These are phyloP conservation scores for Aphelinus certus DNA, from an alignment of 1,140 invertebrate genomes.

Conservation along the genomic window DNA sequence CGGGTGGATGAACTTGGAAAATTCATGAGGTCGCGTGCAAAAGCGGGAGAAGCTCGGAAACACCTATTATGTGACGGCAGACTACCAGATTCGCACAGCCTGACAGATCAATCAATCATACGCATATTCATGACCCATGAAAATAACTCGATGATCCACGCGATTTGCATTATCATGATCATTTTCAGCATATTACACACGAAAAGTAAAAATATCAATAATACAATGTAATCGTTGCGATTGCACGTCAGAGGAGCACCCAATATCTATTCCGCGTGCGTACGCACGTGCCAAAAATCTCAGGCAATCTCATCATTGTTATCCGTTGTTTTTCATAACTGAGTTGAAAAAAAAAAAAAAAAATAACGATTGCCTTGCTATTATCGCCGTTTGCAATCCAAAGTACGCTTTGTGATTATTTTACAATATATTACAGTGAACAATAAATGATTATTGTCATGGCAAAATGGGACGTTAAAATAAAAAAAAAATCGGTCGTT, in stretches of 20 bases:
- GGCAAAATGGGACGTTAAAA: constrained; percentile 57
- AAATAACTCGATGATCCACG: constrained; percentile 17
- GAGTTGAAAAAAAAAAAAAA: not conserved
- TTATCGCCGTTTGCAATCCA: constrained; percentile 10
- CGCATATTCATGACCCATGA: constrained; percentile 48
- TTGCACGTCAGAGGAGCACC: constrained; percentile 2
- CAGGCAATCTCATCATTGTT: not conserved
- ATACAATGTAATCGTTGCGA: constrained; percentile 2
- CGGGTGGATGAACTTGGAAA: constrained; percentile 9
- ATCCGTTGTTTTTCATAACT: not conserved
- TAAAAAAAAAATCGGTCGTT: constrained; percentile 5
- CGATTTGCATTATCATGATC: constrained; percentile 17
- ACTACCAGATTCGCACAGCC: constrained; percentile 65
- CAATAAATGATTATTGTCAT: constrained; percentile 63
- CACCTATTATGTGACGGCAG: constrained; percentile 51
- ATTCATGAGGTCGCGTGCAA: constrained; percentile 16
- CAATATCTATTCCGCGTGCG: not conserved
- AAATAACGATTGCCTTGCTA: constrained; percentile 9
- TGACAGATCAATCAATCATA: constrained; percentile 58
- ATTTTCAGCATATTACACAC: constrained; percentile 1
- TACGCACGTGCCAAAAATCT: not conserved
- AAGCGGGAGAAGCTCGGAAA: constrained; percentile 39
- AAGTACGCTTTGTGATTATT: constrained; percentile 42
- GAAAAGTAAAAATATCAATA: constrained; percentile 9
- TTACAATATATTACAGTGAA: constrained; percentile 63